Evolutionary conservation across 2,113 vertebrate species (phyloP).

Genomic region (Meriones unguiculatus): DNA sequence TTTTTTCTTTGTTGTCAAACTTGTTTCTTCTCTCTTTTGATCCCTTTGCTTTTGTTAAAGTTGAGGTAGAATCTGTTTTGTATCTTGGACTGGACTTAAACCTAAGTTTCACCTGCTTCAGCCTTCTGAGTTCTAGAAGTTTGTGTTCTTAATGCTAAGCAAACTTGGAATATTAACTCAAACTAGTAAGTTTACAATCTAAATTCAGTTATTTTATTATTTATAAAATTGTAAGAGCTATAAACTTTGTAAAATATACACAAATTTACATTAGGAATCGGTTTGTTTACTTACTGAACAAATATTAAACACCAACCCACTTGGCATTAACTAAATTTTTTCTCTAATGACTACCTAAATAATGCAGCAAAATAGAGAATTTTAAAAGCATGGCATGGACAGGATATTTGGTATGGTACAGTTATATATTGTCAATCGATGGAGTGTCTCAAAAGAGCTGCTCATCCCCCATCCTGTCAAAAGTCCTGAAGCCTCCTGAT

Average conservation of each 20-base stretch:
- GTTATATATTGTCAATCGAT: background rate
- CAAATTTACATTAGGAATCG: background rate
- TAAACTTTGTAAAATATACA: background rate
- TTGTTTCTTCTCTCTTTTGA: background rate
- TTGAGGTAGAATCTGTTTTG: background rate
- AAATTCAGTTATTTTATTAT: background rate
- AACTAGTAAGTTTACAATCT: background rate
- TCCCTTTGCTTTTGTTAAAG: background rate
- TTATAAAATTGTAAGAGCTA: background rate
- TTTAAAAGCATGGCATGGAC: fast-evolving
- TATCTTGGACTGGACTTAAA: background rate
- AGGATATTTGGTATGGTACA: fast-evolving
- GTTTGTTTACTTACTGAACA: background rate
- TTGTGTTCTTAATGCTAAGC: background rate
- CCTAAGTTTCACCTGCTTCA: background rate
- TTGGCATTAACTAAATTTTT: background rate
- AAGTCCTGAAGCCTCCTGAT: background rate
- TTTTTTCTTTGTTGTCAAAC: background rate
- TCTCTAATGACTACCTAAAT: background rate
- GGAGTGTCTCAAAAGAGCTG: background rate
- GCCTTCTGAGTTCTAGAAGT: background rate
- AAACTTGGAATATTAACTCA: background rate
- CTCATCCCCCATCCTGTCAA: background rate
- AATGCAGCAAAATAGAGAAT: background rate
- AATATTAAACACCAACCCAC: background rate